phyloP scores from a whole-genome alignment of 2,113 vertebrate genomes.

The Larimichthys crocea region DNA sequence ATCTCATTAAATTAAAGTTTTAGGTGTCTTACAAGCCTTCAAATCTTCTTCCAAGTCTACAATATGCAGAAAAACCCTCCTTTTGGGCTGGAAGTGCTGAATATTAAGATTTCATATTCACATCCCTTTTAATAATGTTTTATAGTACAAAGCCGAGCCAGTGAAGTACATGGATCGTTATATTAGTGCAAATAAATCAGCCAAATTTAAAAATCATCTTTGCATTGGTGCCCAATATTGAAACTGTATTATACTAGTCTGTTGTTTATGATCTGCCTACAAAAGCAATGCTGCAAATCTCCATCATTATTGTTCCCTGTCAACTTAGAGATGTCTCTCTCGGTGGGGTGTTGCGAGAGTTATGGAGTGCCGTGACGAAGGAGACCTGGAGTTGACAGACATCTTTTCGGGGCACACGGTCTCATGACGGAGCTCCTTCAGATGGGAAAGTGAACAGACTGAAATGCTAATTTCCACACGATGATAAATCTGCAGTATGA shows the following conservation, averaged over 20 bases:
- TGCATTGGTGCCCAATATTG: constrained; percentile 1
- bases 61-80: not conserved
- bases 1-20: not conserved
- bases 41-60: not conserved
- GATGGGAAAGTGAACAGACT: constrained; percentile 81
- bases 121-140: not conserved
- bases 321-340: constrained; percentile 54
- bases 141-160: not conserved
- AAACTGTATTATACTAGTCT: constrained; percentile 53
- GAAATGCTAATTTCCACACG: constrained; percentile 83
- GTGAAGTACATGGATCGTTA: not conserved
- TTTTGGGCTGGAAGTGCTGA: not conserved
- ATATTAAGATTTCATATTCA: not conserved
- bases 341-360: constrained; percentile 55
- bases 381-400: constrained; percentile 63
- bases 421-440: constrained; percentile 77
- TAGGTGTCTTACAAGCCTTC: not conserved
- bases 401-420: constrained; percentile 58
- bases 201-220: constrained; percentile 6
- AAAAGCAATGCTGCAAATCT: constrained; percentile 60
- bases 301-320: constrained; percentile 59
- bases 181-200: not conserved
- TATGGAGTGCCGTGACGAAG: constrained; percentile 51
- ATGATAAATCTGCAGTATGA: constrained; percentile 86
- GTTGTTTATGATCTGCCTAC: constrained; percentile 57